Base-by-base conservation (phyloP, 2,113 vertebrate genomes). In the Lagopus muta region DNA sequence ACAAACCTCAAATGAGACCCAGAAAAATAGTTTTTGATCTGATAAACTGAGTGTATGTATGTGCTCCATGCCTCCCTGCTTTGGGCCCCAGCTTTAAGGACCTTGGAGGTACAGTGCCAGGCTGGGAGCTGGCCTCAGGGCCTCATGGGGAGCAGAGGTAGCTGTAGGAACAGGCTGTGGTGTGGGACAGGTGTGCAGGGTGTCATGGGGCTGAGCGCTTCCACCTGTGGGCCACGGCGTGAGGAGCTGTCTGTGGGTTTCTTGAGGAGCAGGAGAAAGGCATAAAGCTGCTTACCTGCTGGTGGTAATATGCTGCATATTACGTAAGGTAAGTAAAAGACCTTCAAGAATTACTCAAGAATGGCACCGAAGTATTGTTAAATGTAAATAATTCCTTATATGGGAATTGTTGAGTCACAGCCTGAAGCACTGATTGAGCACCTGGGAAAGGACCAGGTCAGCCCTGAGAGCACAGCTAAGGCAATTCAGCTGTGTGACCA, bases 31-130 rank as follows among this genome's bases (percentile, higher is more conserved):
- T 5, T 34, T 72, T 36, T 73, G 48, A 42, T 28, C 6, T 65
- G n/a, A 30, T 34, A 22, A 34, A 38, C 9, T 9, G 22, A 57
- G 16, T 2, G 10, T 8, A 28, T 0, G 0, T 22, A n/a, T 7
- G 0, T 12, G 47, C n/a, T 11, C 7, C 1, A 24, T 27, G 60
- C 14, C 24, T 14, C 36, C 60, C 36, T 28, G 43, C 3, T 25
- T 42, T 22, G 8, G 28, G 36, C 19, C 4, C 12, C 62, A 20
- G 19, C 19, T 38, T 22, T 0, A 7, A 6, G 3, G 27, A 27
- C 61, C 36, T 3, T 25, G 61, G 61, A 17, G 61, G 13, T 2
- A 10, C 28, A 11, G 54, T 32, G 73, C 22, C 55, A 15, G 38
- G 18, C n/a, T 2, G 2, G 40, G 38, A 16, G n/a, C 70, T 38